Base-by-base conservation (phyloP, 2,797 vertebrate genomes). In the Carapus acus region DNA sequence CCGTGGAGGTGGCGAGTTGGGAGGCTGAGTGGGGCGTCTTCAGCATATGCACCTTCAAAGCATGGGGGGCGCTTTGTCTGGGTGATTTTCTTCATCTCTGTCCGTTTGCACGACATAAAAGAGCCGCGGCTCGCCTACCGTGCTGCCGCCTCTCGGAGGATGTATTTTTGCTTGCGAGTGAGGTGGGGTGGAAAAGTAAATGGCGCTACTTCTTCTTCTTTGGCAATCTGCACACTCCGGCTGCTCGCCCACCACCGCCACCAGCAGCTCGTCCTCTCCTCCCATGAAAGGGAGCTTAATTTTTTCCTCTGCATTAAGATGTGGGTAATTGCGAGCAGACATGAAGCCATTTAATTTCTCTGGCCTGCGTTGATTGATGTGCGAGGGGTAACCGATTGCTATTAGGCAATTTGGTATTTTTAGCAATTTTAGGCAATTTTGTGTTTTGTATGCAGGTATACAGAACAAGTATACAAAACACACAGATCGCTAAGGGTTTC, bases 91-190 rank as follows among this genome's bases (percentile, higher is more conserved):
- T 57, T 36, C 16, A 31, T 47, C 43, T 52, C 58, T 56, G 41
- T 63, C 62, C 68, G 49, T 67, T 69, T 63, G 50, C n/a, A 13
- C 65, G 15, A 58, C 49, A 56, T 49, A 51, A 36, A 69, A 55
- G 43, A n/a, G 39, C 36, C 42, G 51, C 49, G 40, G 40, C 49
- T 21, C 52, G 47, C 60, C 49, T 37, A 37, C 31, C 21, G n/a
- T 6, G 21, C 51, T 43, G 41, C 52, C 43, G 55, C 14, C 40
- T 61, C n/a, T n/a, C n/a, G n/a, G n/a, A n/a, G n/a, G n/a, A n/a
- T n/a, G n/a, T n/a, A n/a, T 39, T 20, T 65, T 53, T 65, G 56
- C 43, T 12, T 43, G 27, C 45, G 58, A 19, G 6, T 43, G 38
- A 68, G 20, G 8, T 53, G 27, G 8, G 6, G 33, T n/a, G n/a